phyloP scores from a whole-genome alignment of 2,888 invertebrate genomes.

The Strigamia maritima region DNA sequence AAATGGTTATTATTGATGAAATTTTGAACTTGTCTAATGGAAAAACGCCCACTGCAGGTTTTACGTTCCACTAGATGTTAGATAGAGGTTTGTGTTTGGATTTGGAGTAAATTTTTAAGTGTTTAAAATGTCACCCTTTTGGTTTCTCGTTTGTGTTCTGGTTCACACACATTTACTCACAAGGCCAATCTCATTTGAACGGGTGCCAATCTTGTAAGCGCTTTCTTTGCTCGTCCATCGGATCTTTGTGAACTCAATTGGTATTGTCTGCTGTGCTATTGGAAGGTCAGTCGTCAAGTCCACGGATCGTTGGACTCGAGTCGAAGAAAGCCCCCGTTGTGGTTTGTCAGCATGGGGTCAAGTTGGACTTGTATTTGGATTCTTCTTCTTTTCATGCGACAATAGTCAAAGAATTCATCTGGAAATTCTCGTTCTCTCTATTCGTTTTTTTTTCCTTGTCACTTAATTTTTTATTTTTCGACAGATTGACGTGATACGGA shows the following conservation, averaged over 20 bases:
- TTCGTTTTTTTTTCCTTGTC: background rate
- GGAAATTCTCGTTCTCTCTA: background rate
- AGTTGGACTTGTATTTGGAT: constrained; percentile 25
- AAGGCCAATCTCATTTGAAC: constrained; percentile 27
- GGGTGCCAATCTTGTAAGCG: constrained; percentile 26
- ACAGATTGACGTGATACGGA: background rate
- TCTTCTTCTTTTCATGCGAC: constrained; percentile 12
- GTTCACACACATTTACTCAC: background rate
- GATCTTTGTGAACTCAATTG: constrained; percentile 20
- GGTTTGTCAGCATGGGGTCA: constrained; percentile 23
- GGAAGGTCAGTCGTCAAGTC: constrained; percentile 23
- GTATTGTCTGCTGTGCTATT: constrained; percentile 12
- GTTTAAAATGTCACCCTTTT: background rate
- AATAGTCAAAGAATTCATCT: constrained; percentile 24
- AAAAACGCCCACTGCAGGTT: background rate
- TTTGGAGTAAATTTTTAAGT: background rate
- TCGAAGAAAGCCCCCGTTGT: constrained; percentile 9
- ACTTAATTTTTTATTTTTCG: background rate
- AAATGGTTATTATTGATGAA: background rate
- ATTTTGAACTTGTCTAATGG: background rate
- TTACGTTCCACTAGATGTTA: background rate
- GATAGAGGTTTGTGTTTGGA: background rate
- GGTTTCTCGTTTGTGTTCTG: background rate
- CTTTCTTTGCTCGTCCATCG: constrained; percentile 26
- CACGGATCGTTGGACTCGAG: constrained; percentile 3